Base-by-base conservation (phyloP, 2,888 invertebrate species). In the Creontiades dilutus region DNA sequence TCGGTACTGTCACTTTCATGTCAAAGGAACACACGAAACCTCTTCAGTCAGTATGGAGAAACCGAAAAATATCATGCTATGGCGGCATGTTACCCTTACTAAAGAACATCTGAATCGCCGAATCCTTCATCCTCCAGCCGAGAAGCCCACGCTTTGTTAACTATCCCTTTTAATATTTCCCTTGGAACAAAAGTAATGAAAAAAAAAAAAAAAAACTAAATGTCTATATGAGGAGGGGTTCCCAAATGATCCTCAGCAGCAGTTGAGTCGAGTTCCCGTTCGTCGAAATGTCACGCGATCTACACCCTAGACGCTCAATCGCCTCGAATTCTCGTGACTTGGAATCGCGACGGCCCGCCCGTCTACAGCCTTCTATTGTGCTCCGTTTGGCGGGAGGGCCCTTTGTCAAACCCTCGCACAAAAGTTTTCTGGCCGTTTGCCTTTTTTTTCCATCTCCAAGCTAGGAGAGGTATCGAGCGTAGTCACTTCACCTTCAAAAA, bases 401-500 rank as follows among this genome's bases (percentile, higher is more conserved):
- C 68, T 68, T 68, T 68, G 68, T 68, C 68, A 68, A 27, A 68
- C 11, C 23, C 68, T 19, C 68, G 68, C 68, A 68, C 68, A 68
- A 68, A 68, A 68, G 68, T 68, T 68, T 68, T 68, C 68, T 68
- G 68, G 4, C 23, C 27, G 68, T 23, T 68, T 23, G 68, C 23
- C 11, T 68, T 68, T 68, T 68, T 61, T 16, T 61, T 19, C 2
- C 19, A 19, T 12, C 27, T 27, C 19, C 13, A 13, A 23, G 68
- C 68, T 2, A 68, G 23, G 13, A 68, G 68, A 68, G 27, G 68
- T 68, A 68, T 68, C 27, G 68, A 23, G 37, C 37, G 37, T 37
- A 68, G 68, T 68, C 68, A 68, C 68, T 68, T 27, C 68, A 68
- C 23, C 68, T 68, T 68, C 68, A 68, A 68, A 68, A 68, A 68